Base-by-base conservation (phyloP, 2,797 vertebrate genomes). In the Morelia viridis region DNA sequence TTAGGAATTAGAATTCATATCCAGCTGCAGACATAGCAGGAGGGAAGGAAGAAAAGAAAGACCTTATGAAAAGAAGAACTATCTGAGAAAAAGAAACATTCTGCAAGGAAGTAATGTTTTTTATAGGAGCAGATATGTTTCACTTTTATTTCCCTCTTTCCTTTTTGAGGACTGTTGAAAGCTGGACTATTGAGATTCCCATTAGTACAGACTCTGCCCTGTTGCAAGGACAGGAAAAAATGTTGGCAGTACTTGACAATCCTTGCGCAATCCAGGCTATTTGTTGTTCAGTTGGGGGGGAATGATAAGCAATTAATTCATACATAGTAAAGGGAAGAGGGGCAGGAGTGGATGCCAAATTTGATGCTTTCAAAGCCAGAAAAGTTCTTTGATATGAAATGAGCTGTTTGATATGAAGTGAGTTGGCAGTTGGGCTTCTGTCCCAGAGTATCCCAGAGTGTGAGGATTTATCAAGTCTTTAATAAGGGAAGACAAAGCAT, bases 371-470 rank as follows among this genome's bases (percentile, higher is more conserved):
- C 83, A 64, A 24, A 31, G 58, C 84, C 46, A 9, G 46, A 87
- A 89, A 53, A 91, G 35, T 17, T 64, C 86, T 94, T 89, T 93
- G 56, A 65, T 93, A 46, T 94, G 56, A 93, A 58, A 87, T 91
- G 5, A 92, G 0, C 13, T 41, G 89, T 24, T 89, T 93, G 50
- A 65, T 93, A 46, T 94, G 56, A 93, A 58, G 85, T 91, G 5
- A 92, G 0, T 88, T 60, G 90, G 1, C 83, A 64, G 60, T 58
- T 86, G 19, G 80, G 88, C 19, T 89, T 1, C 89, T 87, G 13
- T 76, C 4, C 15, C 24, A 93, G 68, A 68, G 26, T 92, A 56
- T 35, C 5, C 10, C 26, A 94, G 76, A 80, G 22, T 91, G 50
- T 35, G 15, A 76, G 71, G 15, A 5, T 91, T 41, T 89, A 46